phyloP scores from a whole-genome alignment of 2,797 vertebrate genomes.

The Gymnothorax javanicus region DNA sequence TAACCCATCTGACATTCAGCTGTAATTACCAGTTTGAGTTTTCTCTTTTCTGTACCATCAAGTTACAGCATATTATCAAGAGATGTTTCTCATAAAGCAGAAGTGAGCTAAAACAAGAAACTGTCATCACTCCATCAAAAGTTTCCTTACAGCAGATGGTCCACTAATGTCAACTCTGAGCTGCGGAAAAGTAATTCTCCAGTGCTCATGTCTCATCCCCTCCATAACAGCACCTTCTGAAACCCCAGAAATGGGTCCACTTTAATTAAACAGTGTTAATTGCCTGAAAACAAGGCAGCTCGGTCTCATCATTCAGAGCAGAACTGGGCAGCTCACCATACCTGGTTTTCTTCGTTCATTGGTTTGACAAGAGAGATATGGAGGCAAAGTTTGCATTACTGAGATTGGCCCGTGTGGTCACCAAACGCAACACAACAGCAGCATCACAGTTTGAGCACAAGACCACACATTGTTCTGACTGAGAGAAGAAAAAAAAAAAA shows the following conservation, averaged over 20 bases:
- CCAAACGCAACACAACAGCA: background rate
- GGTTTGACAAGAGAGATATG: background rate
- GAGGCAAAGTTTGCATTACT: background rate
- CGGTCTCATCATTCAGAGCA: conserved; percentile 40
- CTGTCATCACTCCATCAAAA: conserved; percentile 14
- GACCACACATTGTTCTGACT: background rate
- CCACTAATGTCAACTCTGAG: conserved; percentile 19
- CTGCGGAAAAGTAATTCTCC: background rate
- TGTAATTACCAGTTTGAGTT: background rate
- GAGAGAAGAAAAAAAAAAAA: background rate
- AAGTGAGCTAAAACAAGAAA: background rate
- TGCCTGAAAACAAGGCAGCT: conserved; percentile 39
- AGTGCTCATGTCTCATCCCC: conserved; percentile 28
- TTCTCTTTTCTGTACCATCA: background rate
- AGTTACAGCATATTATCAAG: background rate
- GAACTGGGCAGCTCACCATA: conserved; percentile 35
- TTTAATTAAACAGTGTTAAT: conserved; percentile 52
- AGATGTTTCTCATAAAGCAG: background rate
- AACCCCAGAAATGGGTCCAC: conserved; percentile 29
- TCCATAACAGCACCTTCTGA: conserved; percentile 32
- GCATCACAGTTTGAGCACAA: background rate
- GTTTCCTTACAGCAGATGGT: conserved; percentile 32
- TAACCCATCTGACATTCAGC: background rate
- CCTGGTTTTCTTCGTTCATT: background rate
- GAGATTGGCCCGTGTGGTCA: background rate